Evolutionary conservation across 2,888 invertebrate species (phyloP), one percentile per base, ranked within the genome.

Genomic region (Hypsopygia costalis): DNA sequence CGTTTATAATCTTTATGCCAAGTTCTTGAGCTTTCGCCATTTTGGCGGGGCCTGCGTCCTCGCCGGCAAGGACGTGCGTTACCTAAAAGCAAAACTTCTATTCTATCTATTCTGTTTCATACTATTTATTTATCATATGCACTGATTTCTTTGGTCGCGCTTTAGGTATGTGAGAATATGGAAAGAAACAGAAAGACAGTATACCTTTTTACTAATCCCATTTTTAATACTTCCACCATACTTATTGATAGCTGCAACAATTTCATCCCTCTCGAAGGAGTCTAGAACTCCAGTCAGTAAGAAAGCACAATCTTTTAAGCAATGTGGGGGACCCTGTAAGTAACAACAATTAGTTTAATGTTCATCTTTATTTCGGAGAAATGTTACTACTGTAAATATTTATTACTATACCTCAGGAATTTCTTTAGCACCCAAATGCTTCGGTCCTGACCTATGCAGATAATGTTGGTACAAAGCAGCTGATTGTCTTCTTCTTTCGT

Each of bases 211-310:
- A 44, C 96, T 95, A 11, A 98, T 90, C 31, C 90, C 82, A 29
- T 89, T 90, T 45, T 95, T 94, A 1, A 95, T 90, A 64, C 92
- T 91, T 0, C 97, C 98, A 0, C 97, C 97, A 72, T 94, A 94
- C 52, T 93, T 92, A 41, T 91, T 92, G 8, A 98, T 92, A 4
- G 96, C 83, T 0, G 91, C 91, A 25, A 91, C 90, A 3, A 94
- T 92, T 60, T 97, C 96, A 3, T 96, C 95, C 8, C 95, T 90
- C 58, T 97, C 96, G 52, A 98, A 87, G 0, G 97, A 97, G 63
- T 98, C 97, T 33, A 97, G 81, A 1, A 97, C 94, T 22, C 97
- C 98, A 28, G 97, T 97, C 37, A 97, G 79, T 3, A 96, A 70
- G 62, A 96, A 95, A 3, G 91, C 92, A 40, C 92, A 80, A 38